phyloP scores from a whole-genome alignment of 2,888 invertebrate species.

The Napeogenes inachia region DNA sequence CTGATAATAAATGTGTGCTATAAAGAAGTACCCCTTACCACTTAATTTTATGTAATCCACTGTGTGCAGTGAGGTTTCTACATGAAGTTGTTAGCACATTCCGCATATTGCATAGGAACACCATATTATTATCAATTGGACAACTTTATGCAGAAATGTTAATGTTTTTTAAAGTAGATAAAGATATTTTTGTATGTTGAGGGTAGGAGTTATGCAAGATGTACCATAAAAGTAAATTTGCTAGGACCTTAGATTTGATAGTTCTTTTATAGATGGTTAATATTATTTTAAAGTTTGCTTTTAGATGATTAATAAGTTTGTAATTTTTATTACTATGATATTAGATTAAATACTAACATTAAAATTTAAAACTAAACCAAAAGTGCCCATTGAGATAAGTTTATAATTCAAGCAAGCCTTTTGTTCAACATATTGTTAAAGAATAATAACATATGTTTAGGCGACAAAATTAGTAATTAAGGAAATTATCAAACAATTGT shows the following conservation, averaged over 20 bases:
- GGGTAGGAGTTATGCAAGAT: conserved; percentile 61
- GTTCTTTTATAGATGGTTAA: conserved; percentile 73
- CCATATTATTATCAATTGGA: conserved; percentile 18
- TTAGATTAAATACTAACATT: conserved; percentile 75
- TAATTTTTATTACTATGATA: conserved; percentile 73
- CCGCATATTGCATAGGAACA: conserved; percentile 16
- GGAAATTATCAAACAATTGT: conserved; percentile 71
- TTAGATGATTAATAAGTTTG: conserved; percentile 72
- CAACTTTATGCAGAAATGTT: conserved; percentile 51
- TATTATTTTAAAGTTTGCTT: conserved; percentile 72
- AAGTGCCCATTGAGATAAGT: conserved; percentile 79
- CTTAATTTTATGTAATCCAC: conserved; percentile 53
- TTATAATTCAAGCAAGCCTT: conserved; percentile 71
- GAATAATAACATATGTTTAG: conserved; percentile 73
- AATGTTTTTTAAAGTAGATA: conserved; percentile 68
- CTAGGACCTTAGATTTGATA: conserved; percentile 73
- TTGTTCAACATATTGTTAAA: conserved; percentile 70
- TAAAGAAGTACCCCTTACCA: conserved; percentile 53
- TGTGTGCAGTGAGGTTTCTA: conserved; percentile 45
- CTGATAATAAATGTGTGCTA: conserved; percentile 69
- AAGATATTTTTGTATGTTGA: conserved; percentile 76
- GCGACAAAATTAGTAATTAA: conserved; percentile 74
- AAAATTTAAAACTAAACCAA: conserved; percentile 69
- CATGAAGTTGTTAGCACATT: conserved; percentile 46
- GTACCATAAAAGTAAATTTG: conserved; percentile 68